A percentile compares a stretch with the other conserved stretches of the same genome.
Evolutionary conservation across 2,113 vertebrate genomes (phyloP).

Genomic region (Phrynosoma blainvillii): DNA sequence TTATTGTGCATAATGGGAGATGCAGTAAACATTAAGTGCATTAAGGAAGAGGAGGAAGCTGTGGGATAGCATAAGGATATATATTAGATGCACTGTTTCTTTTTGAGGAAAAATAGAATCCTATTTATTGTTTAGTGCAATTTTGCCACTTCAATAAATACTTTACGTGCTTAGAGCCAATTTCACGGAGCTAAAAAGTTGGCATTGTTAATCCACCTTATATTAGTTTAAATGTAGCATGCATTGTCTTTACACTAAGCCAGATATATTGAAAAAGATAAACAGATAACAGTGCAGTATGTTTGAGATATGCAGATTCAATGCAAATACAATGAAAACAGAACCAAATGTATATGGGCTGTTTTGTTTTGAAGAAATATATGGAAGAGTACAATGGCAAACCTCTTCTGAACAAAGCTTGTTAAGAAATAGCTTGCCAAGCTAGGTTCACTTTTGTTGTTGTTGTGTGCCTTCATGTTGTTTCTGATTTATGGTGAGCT

Average conservation of each 20-base stretch:
- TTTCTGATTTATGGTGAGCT: too few species aligned
- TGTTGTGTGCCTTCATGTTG: too few species aligned
- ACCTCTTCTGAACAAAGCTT: too few species aligned
- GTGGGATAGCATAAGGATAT: neutral
- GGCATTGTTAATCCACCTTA: constrained; percentile 10
- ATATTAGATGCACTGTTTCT: neutral
- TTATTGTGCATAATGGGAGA: neutral
- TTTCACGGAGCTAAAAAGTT: neutral
- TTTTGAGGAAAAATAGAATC: constrained; percentile 6
- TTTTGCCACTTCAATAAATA: constrained; percentile 21
- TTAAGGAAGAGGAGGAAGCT: neutral
- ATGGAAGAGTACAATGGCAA: neutral
- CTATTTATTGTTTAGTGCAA: constrained; percentile 23
- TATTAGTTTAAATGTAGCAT: constrained; percentile 24
- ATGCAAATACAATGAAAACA: constrained; percentile 11
- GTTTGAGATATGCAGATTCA: constrained; percentile 4
- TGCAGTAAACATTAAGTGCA: neutral
- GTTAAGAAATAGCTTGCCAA: too few species aligned
- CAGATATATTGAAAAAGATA: constrained; percentile 16
- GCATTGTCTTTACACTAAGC: constrained; percentile 27
- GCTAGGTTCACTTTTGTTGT: too few species aligned
- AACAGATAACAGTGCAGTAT: neutral
- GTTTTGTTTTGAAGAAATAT: constrained; percentile 3
- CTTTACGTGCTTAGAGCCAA: constrained; percentile 20
- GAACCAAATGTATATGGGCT: neutral